Evolutionary conservation across 2,797 vertebrate species (phyloP), one percentile per base, ranked within the genome.

Genomic region (Lacerta viridis): DNA sequence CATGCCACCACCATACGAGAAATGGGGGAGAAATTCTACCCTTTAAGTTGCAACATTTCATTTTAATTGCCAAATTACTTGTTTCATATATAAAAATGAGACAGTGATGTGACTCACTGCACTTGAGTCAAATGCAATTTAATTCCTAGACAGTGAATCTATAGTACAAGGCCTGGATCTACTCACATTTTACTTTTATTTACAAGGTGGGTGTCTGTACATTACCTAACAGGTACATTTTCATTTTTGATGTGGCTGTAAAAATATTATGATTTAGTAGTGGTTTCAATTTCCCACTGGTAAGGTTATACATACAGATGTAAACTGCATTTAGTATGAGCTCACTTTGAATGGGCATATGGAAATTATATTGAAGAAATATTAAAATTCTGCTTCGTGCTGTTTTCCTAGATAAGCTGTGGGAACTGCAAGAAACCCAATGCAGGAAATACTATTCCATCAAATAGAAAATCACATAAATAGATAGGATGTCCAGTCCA

Each of bases 361-460:
- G 7, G 61, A 91, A 90, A 89, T 88, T 89, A 61, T 66, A 79
- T 64, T 82, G 68, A 89, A 90, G 17, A 55, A 80, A 83, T 77
- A 50, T 4, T 6, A 20, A 27, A 88, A 82, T 3, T 36, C 81
- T 90, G 74, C 9, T 17, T 88, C 80, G 5, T 25, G 43, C 46
- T 79, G 75, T 46, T 94, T 94, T 81, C 64, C 61, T 83, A 92
- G 89, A 75, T 69, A 88, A 86, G 7, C 3, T 61, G 66, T 55
- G 89, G 87, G 88, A 81, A 36, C 3, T 72, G 41, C 76, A 55
- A 88, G 36, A 3, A 61, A n/a, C 81, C n/a, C 3, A 1, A 68
- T 83, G 80, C 7, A 41, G 29, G 59, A 92, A 91, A 83, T 10
- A 25, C 33, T 77, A n/a, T 50, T 92, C 66, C 74, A 11, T 23